Conservation (phyloP, 2,888 invertebrate genomes). For the Augiades crinisus region DNA sequence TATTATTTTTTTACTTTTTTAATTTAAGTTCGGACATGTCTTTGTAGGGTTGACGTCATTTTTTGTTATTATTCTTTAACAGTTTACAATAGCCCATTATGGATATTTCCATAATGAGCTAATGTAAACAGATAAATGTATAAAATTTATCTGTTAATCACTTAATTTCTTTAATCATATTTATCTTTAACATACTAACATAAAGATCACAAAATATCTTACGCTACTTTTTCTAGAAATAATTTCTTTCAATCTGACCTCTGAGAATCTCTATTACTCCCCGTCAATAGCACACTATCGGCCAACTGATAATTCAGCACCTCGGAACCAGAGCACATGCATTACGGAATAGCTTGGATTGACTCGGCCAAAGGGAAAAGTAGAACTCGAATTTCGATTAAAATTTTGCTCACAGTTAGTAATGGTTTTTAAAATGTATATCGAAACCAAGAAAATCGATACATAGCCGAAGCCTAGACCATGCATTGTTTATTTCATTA, state of each 20-base stretch:
- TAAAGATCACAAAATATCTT: background rate
- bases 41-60: no score
- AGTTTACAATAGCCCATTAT: no score
- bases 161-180: background rate
- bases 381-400: conserved; percentile 10
- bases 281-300: conserved; percentile 28
- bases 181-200: background rate
- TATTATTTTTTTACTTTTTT: no score
- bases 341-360: conserved; percentile 53
- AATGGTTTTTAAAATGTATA: no score
- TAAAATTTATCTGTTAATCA: no score
- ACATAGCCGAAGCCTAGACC: no score
- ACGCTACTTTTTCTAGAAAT: background rate
- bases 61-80: no score
- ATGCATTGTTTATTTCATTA: no score
- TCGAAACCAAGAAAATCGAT: no score
- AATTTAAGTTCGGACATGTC: no score
- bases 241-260: conserved; percentile 15
- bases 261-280: conserved; percentile 26
- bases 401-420: background rate
- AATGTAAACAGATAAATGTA: no score
- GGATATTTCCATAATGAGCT: no score
- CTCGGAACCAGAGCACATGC: conserved; percentile 49
- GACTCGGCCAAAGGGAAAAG: conserved; percentile 36
- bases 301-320: conserved; percentile 51